Conservation (phyloP, 2,888 invertebrate genomes). For the Cheilosia variabilis region DNA sequence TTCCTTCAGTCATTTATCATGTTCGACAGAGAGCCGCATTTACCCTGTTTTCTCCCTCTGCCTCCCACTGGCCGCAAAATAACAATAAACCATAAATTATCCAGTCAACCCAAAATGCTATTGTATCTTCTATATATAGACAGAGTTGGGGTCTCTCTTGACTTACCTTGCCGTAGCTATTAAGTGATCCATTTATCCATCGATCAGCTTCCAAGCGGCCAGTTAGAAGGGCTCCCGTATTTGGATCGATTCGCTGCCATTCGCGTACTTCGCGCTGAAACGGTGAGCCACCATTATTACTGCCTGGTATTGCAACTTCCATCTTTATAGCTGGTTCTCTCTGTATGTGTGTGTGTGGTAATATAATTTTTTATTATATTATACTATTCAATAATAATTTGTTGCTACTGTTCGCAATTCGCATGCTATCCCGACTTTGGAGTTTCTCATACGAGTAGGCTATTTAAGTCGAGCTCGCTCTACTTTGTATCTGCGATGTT, state of each 20-base stretch:
- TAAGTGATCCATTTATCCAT: slow-evolving; percentile 84
- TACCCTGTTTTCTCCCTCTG: background rate
- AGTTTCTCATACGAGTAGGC: background rate
- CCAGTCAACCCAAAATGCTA: slow-evolving; percentile 57
- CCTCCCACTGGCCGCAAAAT: slow-evolving; percentile 1
- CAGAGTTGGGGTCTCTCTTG: background rate
- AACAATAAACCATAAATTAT: slow-evolving; percentile 72
- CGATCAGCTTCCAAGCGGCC: slow-evolving; percentile 84
- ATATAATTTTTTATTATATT: slow-evolving; percentile 45
- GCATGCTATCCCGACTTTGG: slow-evolving; percentile 39
- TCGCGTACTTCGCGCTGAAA: slow-evolving; percentile 84
- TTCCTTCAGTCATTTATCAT: slow-evolving; percentile 60
- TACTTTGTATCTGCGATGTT: slow-evolving; percentile 42
- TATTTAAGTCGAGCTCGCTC: slow-evolving; percentile 32
- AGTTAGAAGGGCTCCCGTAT: slow-evolving; percentile 83
- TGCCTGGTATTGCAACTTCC: slow-evolving; percentile 78
- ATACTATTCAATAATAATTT: slow-evolving; percentile 64
- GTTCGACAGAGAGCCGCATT: slow-evolving; percentile 27
- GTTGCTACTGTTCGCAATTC: slow-evolving; percentile 59
- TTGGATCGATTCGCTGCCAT: slow-evolving; percentile 84
- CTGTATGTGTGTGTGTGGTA: slow-evolving; percentile 12
- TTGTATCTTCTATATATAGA: slow-evolving; percentile 8
- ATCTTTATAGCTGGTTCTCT: slow-evolving; percentile 58
- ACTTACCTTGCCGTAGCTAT: slow-evolving; percentile 84
- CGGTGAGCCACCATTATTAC: slow-evolving; percentile 81